Conservation (phyloP, 1,140 invertebrate genomes). For the Hestina assimilis region DNA sequence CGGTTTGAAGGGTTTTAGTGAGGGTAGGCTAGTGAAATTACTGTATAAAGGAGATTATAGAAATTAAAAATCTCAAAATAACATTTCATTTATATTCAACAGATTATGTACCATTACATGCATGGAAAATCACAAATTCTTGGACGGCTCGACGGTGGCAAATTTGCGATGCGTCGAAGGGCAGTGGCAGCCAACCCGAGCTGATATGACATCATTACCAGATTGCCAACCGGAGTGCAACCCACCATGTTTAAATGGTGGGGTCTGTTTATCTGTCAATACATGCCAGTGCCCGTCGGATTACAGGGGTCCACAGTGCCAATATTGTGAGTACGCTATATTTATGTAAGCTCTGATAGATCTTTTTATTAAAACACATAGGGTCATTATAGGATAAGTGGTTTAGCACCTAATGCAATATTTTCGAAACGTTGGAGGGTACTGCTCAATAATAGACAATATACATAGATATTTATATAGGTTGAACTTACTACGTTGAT, state of each 20-base stretch:
- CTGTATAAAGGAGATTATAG: too few species aligned
- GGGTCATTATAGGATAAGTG: too few species aligned
- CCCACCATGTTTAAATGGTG: slow-evolving; percentile 87
- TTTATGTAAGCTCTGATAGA: too few species aligned
- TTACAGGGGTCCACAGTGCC: slow-evolving; percentile 85
- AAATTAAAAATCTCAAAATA: too few species aligned
- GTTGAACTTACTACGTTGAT: too few species aligned
- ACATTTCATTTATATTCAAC: slow-evolving; percentile 66
- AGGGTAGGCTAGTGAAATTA: too few species aligned
- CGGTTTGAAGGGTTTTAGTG: too few species aligned
- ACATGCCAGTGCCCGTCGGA: slow-evolving; percentile 86
- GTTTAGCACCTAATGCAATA: too few species aligned
- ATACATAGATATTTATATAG: too few species aligned
- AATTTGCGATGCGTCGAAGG: slow-evolving; percentile 83
- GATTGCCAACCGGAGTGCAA: slow-evolving; percentile 85
- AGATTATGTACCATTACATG: slow-evolving; percentile 83
- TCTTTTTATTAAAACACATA: too few species aligned
- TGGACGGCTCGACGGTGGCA: slow-evolving; percentile 81
- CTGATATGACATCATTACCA: slow-evolving; percentile 80
- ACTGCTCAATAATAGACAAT: too few species aligned
- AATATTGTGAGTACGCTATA: slow-evolving; percentile 76
- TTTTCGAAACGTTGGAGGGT: too few species aligned
- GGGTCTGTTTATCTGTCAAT: slow-evolving; percentile 86
- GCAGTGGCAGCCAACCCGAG: slow-evolving; percentile 80
- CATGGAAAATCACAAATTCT: slow-evolving; percentile 81